phyloP scores from a whole-genome alignment of 1,140 invertebrate species.

The Pseudobourletiella spinata region DNA sequence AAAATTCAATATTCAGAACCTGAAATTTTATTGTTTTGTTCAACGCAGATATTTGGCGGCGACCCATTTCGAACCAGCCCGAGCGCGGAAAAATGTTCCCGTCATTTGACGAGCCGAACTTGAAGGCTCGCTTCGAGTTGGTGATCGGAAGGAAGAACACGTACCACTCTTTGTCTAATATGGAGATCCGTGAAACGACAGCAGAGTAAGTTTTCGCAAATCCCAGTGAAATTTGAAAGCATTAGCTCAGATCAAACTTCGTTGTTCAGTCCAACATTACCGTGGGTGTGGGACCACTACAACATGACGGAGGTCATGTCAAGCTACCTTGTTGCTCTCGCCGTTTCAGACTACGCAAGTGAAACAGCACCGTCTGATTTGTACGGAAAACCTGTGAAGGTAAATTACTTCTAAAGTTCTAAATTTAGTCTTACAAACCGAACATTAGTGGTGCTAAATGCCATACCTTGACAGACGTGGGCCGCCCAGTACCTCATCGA shows the following conservation, averaged over 20 bases:
- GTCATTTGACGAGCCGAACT: constrained; percentile 52
- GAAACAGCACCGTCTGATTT: background rate
- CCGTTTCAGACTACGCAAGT: constrained; percentile 60
- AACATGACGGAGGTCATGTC: constrained; percentile 66
- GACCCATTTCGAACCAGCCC: constrained; percentile 44
- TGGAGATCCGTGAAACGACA: background rate
- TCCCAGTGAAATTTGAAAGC: background rate
- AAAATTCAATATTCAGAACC: too few relatives aligned
- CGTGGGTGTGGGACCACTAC: constrained; percentile 58
- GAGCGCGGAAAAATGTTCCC: constrained; percentile 52
- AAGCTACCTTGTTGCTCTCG: constrained; percentile 69
- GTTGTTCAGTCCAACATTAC: too few relatives aligned
- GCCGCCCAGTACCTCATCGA: background rate
- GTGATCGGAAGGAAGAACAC: constrained; percentile 40
- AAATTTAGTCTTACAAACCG: too few relatives aligned
- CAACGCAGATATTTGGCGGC: background rate
- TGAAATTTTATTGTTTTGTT: too few relatives aligned
- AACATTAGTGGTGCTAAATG: constrained; percentile 45
- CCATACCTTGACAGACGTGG: background rate
- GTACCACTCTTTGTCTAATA: background rate
- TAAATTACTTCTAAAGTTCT: background rate
- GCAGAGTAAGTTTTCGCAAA: background rate
- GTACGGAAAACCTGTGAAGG: background rate
- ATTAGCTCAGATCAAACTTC: background rate
- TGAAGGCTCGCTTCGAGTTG: constrained; percentile 50